Conservation (phyloP, 2,797 vertebrate genomes). For the Urosaurus nigricauda region DNA sequence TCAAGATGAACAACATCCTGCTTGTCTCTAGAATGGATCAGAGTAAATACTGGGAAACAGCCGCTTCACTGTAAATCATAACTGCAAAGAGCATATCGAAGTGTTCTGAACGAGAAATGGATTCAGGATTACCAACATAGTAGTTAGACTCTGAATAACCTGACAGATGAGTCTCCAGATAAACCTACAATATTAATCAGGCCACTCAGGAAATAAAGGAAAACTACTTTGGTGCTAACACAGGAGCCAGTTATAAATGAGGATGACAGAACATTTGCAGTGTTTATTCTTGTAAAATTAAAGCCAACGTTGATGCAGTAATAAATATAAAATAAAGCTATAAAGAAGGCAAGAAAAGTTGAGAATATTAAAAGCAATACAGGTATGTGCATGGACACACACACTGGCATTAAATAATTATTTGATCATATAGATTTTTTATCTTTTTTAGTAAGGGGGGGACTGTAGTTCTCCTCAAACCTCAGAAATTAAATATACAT, state of each 20-base stretch:
- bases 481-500: no score
- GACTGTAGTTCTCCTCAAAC: no score
- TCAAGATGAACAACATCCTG: constrained; percentile 24
- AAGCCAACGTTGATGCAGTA: constrained; percentile 64
- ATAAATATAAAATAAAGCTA: constrained; percentile 66
- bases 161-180: constrained; percentile 64
- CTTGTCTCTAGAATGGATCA: neutral
- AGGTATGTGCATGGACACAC: constrained; percentile 44
- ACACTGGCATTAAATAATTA: neutral
- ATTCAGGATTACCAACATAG: constrained; percentile 64
- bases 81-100: constrained; percentile 54
- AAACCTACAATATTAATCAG: constrained; percentile 67
- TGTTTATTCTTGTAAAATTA: constrained; percentile 69
- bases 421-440: constrained; percentile 27
- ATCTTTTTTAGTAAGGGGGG: no score
- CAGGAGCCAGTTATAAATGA: constrained; percentile 69
- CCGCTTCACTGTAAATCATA: constrained; percentile 50
- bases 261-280: constrained; percentile 57
- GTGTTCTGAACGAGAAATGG: constrained; percentile 63
- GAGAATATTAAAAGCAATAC: constrained; percentile 60
- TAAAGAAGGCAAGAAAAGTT: constrained; percentile 41
- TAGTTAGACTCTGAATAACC: constrained; percentile 65
- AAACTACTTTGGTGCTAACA: constrained; percentile 23
- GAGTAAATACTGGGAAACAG: constrained; percentile 60
- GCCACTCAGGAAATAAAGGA: constrained; percentile 59